These are phyloP conservation scores for Macaria liturata DNA, from an alignment of 2,888 invertebrate genomes.

Conservation along the genomic window DNA sequence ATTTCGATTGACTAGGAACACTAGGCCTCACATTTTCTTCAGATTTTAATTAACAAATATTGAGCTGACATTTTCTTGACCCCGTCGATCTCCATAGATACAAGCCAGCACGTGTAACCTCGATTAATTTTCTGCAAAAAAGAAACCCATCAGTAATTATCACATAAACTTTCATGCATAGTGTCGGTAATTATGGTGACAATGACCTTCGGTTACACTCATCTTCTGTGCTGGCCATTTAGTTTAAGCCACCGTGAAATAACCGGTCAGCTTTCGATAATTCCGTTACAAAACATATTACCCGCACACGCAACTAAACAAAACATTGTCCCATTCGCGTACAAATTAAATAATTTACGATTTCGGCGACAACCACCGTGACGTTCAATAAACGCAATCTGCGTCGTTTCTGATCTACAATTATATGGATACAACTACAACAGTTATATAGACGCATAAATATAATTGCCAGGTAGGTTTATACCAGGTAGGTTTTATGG, in stretches of 20 bases:
- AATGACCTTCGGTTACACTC: slow-evolving; percentile 36
- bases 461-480: slow-evolving; percentile 32
- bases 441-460: slow-evolving; percentile 35
- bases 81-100: not conserved
- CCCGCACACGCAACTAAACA: slow-evolving; percentile 33
- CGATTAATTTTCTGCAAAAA: slow-evolving; percentile 15
- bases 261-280: slow-evolving; percentile 39
- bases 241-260: slow-evolving; percentile 37
- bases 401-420: slow-evolving; percentile 37
- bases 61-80: too few relatives aligned
- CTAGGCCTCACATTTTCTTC: too few relatives aligned
- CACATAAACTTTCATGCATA: slow-evolving; percentile 24
- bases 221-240: slow-evolving; percentile 27
- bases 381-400: slow-evolving; percentile 36
- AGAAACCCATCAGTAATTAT: slow-evolving; percentile 13
- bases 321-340: slow-evolving; percentile 36
- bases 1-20: too few relatives aligned
- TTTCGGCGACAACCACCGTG: slow-evolving; percentile 41
- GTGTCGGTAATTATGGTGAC: slow-evolving; percentile 28
- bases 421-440: slow-evolving; percentile 34
- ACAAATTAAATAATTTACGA: slow-evolving; percentile 40
- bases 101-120: slow-evolving; percentile 7
- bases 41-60: too few relatives aligned
- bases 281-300: slow-evolving; percentile 35
- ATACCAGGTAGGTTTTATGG: too few relatives aligned